Conservation (phyloP, 2,797 vertebrate genomes). For the Gymnopithys bicolor region DNA sequence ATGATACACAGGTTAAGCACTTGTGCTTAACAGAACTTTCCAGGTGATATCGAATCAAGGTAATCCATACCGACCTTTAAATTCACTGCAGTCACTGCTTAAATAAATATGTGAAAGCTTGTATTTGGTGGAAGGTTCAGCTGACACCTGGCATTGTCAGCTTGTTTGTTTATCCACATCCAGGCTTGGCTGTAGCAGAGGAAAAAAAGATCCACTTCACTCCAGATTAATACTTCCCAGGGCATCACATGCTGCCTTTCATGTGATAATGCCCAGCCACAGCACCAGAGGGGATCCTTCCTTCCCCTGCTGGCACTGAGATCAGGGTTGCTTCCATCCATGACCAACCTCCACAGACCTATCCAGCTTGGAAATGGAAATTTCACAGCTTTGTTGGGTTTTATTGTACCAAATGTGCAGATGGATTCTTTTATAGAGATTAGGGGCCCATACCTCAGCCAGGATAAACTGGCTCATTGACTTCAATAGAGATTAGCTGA, state of each 20-base stretch:
- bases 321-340: not conserved
- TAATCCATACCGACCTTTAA: not conserved
- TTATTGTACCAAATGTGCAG: constrained; percentile 14
- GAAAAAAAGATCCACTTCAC: not conserved
- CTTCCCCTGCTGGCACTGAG: not conserved
- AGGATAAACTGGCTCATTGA: constrained; percentile 14
- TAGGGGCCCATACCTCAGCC: not conserved
- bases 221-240: not conserved
- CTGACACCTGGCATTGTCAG: not conserved
- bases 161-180: not conserved
- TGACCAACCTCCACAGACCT: not conserved
- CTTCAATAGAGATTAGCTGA: not conserved
- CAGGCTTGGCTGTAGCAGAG: not conserved
- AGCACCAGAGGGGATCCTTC: not conserved
- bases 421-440: not conserved
- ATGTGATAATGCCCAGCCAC: not conserved
- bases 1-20: not conserved
- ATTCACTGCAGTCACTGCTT: not conserved
- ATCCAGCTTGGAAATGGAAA: not conserved
- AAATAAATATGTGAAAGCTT: not conserved
- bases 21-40: not conserved
- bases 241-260: not conserved
- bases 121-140: not conserved
- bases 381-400: constrained; percentile 11
- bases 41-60: not conserved